Base-by-base conservation (phyloP, 2,113 vertebrate species). In the Gila orcuttii region DNA sequence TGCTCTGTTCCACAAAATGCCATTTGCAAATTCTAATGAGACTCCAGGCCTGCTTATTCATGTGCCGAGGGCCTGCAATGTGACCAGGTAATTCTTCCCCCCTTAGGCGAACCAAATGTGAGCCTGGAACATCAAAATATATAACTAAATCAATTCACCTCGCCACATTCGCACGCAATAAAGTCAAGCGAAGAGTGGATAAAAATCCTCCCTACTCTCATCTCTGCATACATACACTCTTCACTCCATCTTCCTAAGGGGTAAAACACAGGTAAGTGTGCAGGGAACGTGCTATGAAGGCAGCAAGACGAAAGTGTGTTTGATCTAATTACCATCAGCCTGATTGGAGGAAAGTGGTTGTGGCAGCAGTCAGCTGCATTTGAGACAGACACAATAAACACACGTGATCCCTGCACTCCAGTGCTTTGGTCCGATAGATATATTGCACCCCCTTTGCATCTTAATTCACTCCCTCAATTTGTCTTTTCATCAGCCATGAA, bases 141-240 rank as follows among this genome's bases (percentile, higher is more conserved):
- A 86, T 11, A 88, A 84, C 33, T 52, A 74, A 92, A 93, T 93
- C 90, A 89, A 93, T 92, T 92, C 86, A 88, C 87, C 85, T 86
- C 79, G 39, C 69, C 28, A 60, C 76, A 86, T 31, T 33, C 23
- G 76, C 57, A 77, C 39, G 45, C 85, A 83, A n/a, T 71, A 55
- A 85, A 87, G 47, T 87, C 28, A 86, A 25, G 45, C 23, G 19
- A 87, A 15, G 81, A 50, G 68, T 39, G 33, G 79, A 87, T 77
- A 82, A 79, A 66, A 50, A 66, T 52, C 39, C 74, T 68, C 78
- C 33, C 57, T 45, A 74, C 60, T 36, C 68, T 12, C 28, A 64
- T 31, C 28, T 62, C 59, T 13, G 45, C 50, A 36, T 33, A 42
- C 21, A 79, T 19, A 45, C 36, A 77, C 57, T 66, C 31, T n/a